Evolutionary conservation across 1,140 invertebrate genomes (phyloP), one percentile per base, ranked within the genome.

Genomic region (Rhynchophorus ferrugineus): DNA sequence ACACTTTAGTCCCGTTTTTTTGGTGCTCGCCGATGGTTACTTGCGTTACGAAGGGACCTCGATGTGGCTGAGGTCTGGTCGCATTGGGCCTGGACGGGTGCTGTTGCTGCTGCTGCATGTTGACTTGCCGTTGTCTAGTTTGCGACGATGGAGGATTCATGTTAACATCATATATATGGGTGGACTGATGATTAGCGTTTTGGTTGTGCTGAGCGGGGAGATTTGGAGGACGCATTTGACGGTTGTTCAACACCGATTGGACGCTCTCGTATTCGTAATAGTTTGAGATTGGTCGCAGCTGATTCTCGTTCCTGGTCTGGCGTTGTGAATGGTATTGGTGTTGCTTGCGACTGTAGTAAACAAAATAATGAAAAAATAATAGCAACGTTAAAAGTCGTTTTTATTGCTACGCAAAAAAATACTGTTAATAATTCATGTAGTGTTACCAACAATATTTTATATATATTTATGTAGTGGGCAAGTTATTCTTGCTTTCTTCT

Each of bases 261-360:
- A 85, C 79, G 56, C 78, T 85, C 66, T 89, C 87, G 68, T 89
- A 89, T 69, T 89, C 87, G 65, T 86, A 89, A 69, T 83, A 89
- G 69, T 86, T 89, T 55, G 85, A 87, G 47, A 84, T 78, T 9
- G 86, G 85, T 7, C 86, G 73, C 14, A 77, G 69, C 13, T 77
- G 73, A 24, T 74, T 73, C 47, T 80, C 77, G 19, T 80, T 77
- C 46, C 78, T 73, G 39, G 83, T 79, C 52, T 82, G 79, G 43
- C 85, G 74, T 70, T 87, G 84, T 3, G 84, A 87, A 71, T 87
- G 84, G 67, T 85, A 86, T 63, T 82, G 77, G 66, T 85, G 79
- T 69, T 84, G 78, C 63, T 79, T 70, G 54, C 82, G 78, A 73
- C 83, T 81, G 73, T 7, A 67, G 41, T 33, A 43, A 14, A 43